A percentile compares a stretch with the other conserved stretches of the same genome.
These are phyloP conservation scores for Pygoscelis adeliae DNA, from an alignment of 2,113 vertebrate species.

Conservation along the genomic window DNA sequence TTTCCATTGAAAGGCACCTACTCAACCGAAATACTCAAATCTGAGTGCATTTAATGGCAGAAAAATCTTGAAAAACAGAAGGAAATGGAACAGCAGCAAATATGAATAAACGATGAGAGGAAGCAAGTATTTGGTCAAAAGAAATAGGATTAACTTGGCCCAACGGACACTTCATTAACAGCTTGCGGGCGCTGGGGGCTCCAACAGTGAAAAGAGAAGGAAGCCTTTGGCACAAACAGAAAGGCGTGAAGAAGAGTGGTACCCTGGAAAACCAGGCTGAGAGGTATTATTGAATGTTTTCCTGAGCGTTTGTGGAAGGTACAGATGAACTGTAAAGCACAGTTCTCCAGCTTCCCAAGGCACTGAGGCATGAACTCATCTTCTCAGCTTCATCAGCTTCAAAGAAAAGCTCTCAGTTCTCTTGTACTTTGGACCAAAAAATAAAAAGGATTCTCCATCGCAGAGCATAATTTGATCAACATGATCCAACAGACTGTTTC, in stretches of 20 bases:
- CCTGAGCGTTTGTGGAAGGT: neutral
- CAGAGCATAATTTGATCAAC: neutral
- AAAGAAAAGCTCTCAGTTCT: neutral
- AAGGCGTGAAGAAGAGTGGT: neutral
- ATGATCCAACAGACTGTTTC: slow-evolving; percentile 3
- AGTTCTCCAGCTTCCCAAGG: neutral
- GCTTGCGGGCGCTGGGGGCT: neutral
- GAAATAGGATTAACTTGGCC: neutral
- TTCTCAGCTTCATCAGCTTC: slow-evolving; percentile 24
- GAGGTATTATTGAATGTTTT: neutral
- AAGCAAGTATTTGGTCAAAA: neutral
- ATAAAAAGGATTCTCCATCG: neutral
- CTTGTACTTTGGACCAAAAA: neutral
- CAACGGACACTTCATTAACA: neutral
- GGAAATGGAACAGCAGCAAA: neutral
- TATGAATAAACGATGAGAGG: neutral
- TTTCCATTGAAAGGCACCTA: neutral
- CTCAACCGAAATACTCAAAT: neutral
- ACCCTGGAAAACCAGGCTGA: neutral
- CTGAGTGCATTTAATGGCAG: neutral
- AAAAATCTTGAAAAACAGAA: neutral
- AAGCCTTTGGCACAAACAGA: neutral
- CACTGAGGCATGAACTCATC: neutral
- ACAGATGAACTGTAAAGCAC: neutral
- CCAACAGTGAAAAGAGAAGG: neutral